These are phyloP conservation scores for Sylvia atricapilla DNA, from an alignment of 2,113 vertebrate genomes.

Conservation along the genomic window DNA sequence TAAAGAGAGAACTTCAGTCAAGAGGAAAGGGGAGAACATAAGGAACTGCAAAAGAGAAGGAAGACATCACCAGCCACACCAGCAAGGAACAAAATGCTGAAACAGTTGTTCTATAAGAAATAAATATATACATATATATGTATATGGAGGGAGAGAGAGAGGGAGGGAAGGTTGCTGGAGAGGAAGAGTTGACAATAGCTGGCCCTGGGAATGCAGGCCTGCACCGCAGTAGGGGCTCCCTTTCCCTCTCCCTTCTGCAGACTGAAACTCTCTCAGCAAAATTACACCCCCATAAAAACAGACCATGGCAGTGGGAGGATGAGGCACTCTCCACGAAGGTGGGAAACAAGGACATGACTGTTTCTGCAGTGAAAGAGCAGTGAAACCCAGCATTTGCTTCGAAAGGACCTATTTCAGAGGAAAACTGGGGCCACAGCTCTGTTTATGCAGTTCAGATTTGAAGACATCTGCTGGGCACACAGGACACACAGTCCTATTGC, in stretches of 20 bases:
- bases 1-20: background rate
- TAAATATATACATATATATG: background rate
- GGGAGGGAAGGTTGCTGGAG: background rate
- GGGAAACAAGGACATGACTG: background rate
- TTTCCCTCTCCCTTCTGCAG: background rate
- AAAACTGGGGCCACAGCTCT: background rate
- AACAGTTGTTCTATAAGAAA: background rate
- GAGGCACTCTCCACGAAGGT: background rate
- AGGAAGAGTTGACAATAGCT: fast-evolving
- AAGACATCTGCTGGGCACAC: background rate
- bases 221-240: fast-evolving
- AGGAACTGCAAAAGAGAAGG: background rate
- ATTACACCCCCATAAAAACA: background rate
- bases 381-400: background rate
- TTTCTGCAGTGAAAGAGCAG: background rate
- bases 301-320: background rate
- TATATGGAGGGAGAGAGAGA: background rate
- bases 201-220: background rate
- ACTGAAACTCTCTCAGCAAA: background rate
- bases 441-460: background rate
- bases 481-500: background rate
- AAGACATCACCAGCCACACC: background rate
- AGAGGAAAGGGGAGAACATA: background rate
- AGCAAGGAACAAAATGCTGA: background rate
- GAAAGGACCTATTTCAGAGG: background rate